phyloP scores from a whole-genome alignment of 2,888 invertebrate genomes.

The Lasius platythorax region DNA sequence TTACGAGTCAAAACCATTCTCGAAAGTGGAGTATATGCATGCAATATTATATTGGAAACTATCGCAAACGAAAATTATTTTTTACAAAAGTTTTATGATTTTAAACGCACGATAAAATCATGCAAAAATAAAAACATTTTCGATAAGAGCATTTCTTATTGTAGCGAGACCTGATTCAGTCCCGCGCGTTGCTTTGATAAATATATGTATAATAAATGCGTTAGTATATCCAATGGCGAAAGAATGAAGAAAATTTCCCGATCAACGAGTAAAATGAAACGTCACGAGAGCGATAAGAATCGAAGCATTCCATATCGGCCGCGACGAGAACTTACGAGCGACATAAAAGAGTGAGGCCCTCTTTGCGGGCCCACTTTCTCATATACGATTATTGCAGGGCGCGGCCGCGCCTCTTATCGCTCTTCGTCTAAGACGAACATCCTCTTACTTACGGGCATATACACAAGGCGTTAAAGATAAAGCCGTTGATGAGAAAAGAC shows the following conservation, averaged over 20 bases:
- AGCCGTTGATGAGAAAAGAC: constrained; percentile 59
- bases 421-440: constrained; percentile 60
- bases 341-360: constrained; percentile 67
- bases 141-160: not conserved
- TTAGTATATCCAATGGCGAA: not conserved
- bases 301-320: constrained; percentile 58
- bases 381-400: constrained; percentile 57
- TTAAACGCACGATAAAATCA: constrained; percentile 20
- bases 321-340: constrained; percentile 61
- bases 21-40: not conserved
- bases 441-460: constrained; percentile 71
- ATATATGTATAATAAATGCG: constrained; percentile 13
- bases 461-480: constrained; percentile 66
- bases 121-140: not conserved
- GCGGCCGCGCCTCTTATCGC: constrained; percentile 44
- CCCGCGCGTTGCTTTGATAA: not conserved
- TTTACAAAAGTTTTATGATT: constrained; percentile 16
- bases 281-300: not conserved
- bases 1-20: not conserved
- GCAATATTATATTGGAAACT: constrained; percentile 9
- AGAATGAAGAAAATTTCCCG: not conserved
- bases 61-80: constrained; percentile 23
- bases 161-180: not conserved
- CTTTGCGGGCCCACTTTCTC: constrained; percentile 64
- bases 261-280: constrained; percentile 8